A percentile compares a stretch with the other conserved stretches of the same genome.
Conservation (phyloP, 2,797 vertebrate genomes). For the Takifugu ocellatus region DNA sequence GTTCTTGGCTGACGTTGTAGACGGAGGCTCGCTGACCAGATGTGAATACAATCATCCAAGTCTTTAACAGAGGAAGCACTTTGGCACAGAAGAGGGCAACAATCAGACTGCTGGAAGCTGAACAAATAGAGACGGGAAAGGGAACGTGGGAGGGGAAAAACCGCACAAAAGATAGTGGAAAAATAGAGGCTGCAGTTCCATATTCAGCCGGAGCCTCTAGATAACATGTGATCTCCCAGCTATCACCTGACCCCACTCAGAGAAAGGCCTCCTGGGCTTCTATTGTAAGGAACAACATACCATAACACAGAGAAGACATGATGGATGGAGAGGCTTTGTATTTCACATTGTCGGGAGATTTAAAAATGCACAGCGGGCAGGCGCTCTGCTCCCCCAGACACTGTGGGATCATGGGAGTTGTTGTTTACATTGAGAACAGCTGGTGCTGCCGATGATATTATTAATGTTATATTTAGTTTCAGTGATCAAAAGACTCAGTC, state of each 20-base stretch:
- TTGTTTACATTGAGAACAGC: too few species aligned
- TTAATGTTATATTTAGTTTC: too few species aligned
- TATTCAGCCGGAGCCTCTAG: constrained; percentile 17
- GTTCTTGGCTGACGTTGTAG: constrained; percentile 35
- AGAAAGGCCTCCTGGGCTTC: constrained; percentile 40
- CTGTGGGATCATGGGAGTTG: too few species aligned
- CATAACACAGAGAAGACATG: constrained; percentile 2
- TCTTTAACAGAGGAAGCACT: constrained; percentile 41
- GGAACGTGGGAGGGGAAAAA: neutral
- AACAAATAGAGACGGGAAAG: constrained; percentile 8
- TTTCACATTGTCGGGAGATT: too few species aligned
- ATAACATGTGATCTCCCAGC: constrained; percentile 37
- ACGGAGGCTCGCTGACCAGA: constrained; percentile 33
- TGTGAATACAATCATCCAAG: constrained; percentile 37
- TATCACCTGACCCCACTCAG: constrained; percentile 54
- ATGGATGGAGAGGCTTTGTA: constrained; percentile 4
- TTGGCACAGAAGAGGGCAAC: constrained; percentile 12
- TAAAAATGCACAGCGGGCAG: too few species aligned
- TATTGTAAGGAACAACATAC: constrained; percentile 21
- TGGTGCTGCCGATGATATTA: too few species aligned
- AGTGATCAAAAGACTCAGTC: too few species aligned
- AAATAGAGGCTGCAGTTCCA: constrained; percentile 10
- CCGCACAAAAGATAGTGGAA: constrained; percentile 2
- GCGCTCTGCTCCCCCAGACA: too few species aligned
- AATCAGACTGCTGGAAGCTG: constrained; percentile 1